These are phyloP conservation scores for Acinonyx jubatus DNA, from an alignment of 2,113 vertebrate species.

Conservation along the genomic window DNA sequence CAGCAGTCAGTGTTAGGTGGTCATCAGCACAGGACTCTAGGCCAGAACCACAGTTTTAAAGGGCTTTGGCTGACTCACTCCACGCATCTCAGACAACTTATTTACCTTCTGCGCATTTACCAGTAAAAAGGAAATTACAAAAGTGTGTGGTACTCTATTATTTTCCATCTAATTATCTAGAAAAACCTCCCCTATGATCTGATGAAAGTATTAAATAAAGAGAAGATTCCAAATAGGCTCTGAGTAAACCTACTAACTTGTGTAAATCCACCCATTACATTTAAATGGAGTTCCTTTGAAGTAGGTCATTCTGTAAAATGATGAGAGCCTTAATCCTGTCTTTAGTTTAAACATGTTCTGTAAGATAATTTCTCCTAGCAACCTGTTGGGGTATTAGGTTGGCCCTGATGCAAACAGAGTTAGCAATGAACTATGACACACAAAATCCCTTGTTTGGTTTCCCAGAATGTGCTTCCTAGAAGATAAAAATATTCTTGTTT, in stretches of 20 bases:
- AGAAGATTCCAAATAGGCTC: conserved; percentile 40
- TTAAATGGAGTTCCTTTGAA: conserved; percentile 52
- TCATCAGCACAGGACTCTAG: not conserved
- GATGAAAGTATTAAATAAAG: conserved; percentile 20
- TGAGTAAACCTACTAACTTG: not conserved
- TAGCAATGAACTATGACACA: not conserved
- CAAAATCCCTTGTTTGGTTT: conserved; percentile 5
- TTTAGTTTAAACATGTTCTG: conserved; percentile 10
- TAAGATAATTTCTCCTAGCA: conserved; percentile 51
- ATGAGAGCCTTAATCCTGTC: not conserved
- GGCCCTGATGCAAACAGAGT: not conserved
- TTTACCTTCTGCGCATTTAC: not conserved
- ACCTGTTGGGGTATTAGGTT: conserved; percentile 23
- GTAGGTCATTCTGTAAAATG: conserved; percentile 48
- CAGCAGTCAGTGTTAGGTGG: not conserved
- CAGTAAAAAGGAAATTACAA: conserved; percentile 28
- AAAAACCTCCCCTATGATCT: not conserved
- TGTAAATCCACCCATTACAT: conserved; percentile 41
- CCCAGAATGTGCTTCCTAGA: not conserved
- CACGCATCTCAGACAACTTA: not conserved
- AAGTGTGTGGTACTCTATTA: not conserved
- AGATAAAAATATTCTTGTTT: conserved; percentile 30
- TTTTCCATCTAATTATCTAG: conserved; percentile 23
- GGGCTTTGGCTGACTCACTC: not conserved
- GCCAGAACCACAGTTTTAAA: not conserved